Conservation (phyloP, 2,797 vertebrate species). For the Sardinella longiceps region DNA sequence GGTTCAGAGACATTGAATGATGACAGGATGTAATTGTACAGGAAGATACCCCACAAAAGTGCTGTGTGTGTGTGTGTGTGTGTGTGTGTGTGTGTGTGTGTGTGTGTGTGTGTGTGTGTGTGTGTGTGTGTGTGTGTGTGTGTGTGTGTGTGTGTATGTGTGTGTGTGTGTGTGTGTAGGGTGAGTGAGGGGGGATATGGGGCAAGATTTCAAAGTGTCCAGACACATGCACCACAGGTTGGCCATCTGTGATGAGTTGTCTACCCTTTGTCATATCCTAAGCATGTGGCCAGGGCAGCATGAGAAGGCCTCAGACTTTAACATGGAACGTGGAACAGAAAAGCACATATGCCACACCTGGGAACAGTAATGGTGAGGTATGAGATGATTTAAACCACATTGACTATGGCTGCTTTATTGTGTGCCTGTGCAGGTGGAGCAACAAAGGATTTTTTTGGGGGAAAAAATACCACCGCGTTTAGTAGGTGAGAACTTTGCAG, state of each 20-base stretch:
- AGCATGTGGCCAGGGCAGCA: not conserved
- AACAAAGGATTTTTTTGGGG: not conserved
- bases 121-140: not conserved
- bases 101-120: not conserved
- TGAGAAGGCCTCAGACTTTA: not conserved
- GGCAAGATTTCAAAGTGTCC: slow-evolving; percentile 48
- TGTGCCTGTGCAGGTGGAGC: not conserved
- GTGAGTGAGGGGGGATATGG: slow-evolving; percentile 40
- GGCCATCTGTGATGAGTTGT: slow-evolving; percentile 27
- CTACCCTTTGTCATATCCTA: slow-evolving; percentile 46
- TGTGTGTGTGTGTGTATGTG: too few species aligned
- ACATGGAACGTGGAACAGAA: not conserved
- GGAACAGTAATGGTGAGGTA: not conserved
- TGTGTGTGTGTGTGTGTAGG: too few species aligned
- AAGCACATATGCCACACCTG: not conserved
- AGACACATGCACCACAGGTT: slow-evolving; percentile 47
- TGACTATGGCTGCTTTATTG: not conserved
- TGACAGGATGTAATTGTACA: not conserved
- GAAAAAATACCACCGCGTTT: too few species aligned
- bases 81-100: not conserved
- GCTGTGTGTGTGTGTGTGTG: not conserved
- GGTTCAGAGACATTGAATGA: not conserved
- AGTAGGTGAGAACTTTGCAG: too few species aligned
- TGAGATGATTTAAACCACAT: not conserved
- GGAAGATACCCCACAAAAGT: not conserved